Conservation (phyloP, 1,140 invertebrate species). For the Caenorhabditis remanei region DNA sequence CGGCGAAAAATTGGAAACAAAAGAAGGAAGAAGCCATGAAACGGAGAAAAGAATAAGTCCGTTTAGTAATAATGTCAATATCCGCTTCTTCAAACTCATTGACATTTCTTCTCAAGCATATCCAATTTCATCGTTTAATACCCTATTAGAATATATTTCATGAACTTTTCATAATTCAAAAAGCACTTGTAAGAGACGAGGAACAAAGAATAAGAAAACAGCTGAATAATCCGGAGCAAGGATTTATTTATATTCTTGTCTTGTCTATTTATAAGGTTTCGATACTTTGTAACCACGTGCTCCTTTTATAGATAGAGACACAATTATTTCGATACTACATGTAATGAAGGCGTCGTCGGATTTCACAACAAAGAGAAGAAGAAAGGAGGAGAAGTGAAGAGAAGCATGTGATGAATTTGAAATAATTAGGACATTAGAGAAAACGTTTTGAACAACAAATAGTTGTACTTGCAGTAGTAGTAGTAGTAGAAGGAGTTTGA, state of each 20-base stretch:
- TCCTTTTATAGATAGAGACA: slow-evolving; percentile 4
- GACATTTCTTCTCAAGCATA: slow-evolving; percentile 22
- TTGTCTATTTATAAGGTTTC: slow-evolving; percentile 17
- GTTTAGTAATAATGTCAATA: slow-evolving; percentile 19
- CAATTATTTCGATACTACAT: slow-evolving; percentile 20
- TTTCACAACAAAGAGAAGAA: slow-evolving; percentile 11
- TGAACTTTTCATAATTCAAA: background rate
- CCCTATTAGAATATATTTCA: background rate
- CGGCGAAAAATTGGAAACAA: background rate
- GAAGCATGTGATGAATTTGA: background rate
- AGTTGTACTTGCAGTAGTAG: no score
- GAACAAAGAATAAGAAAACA: slow-evolving; percentile 16
- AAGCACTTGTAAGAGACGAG: background rate
- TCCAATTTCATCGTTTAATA: slow-evolving; percentile 2
- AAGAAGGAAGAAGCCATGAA: background rate
- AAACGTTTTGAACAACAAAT: background rate
- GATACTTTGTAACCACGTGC: slow-evolving; percentile 32
- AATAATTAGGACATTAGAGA: slow-evolving; percentile 12
- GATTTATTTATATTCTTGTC: background rate
- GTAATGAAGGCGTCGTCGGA: background rate
- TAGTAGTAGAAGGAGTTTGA: no score
- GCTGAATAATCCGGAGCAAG: background rate
- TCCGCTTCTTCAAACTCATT: background rate
- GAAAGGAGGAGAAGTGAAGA: background rate
- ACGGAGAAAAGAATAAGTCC: background rate